Evolutionary conservation across 2,797 vertebrate genomes (phyloP), one percentile per base, ranked within the genome.

Genomic region (Schizothorax lantsangensis): DNA sequence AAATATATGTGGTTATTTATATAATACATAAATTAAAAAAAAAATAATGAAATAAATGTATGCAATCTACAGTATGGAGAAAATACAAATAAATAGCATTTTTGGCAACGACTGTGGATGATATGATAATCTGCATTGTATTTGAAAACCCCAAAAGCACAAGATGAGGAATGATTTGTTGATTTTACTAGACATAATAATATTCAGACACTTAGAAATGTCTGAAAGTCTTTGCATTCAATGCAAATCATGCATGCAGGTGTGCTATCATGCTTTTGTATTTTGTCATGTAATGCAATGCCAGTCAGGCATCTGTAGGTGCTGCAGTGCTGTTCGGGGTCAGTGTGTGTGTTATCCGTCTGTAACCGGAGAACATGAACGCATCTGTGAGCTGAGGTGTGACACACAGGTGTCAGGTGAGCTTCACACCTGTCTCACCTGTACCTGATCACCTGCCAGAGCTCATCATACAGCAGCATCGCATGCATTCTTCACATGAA

Each of bases 291-390:
- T 54, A 23, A 11, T 57, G 5, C 49, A 38, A 23, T 7, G 19
- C 23, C 10, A 7, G 1, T 54, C 2, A 21, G 49, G 33, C 14
- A 54, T 2, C 21, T 54, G 11, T 36, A 14, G 21, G 49, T 12
- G 79, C 21, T 66, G 59, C 21, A 14, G 36, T 59, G 40, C 40
- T 43, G n/a, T 8, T 69, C 6, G 30, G 45, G 45, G 79, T 69
- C 79, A 81, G 5, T 23, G 47, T 73, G n/a, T 30, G 33, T 49
- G 45, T 83, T 59, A 62, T 74, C 21, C 23, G 71, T 43, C 88
- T 92, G 87, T 90, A 90, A 90, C 90, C 90, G 88, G 79, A 91
- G 91, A 96, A 94, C 91, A 92, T 94, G 88, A 90, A 92, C 88
- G 91, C 87, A 86, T 90, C 87, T 85, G 90, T 92, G 85, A 89